phyloP scores from a whole-genome alignment of 2,797 vertebrate genomes.

The Capromys pilorides region DNA sequence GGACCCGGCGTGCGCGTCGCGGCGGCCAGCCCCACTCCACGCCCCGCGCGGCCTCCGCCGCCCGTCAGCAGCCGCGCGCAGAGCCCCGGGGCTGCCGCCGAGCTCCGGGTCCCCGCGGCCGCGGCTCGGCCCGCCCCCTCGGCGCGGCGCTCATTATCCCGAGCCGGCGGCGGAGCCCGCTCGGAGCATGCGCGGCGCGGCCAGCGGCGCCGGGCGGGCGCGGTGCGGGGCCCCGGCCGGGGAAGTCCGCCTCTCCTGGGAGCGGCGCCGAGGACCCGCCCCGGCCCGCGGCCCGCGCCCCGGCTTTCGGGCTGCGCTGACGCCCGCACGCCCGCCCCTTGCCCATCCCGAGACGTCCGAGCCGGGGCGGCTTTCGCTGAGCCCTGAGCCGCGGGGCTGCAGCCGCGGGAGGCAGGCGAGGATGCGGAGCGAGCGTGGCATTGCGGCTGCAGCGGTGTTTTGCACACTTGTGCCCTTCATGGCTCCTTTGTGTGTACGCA shows the following conservation, averaged over 20 bases:
- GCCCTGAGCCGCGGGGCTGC: background rate
- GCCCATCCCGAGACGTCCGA: background rate
- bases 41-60: background rate
- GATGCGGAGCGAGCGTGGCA: background rate
- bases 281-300: background rate
- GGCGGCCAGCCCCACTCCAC: background rate
- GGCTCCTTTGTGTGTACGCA: background rate
- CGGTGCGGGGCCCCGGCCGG: background rate
- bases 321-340: background rate
- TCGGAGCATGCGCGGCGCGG: slow-evolving; percentile 71
- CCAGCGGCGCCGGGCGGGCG: background rate
- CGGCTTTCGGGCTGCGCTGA: background rate
- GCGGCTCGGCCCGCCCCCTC: slow-evolving; percentile 58
- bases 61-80: slow-evolving; percentile 23
- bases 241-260: background rate
- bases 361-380: background rate
- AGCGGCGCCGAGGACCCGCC: background rate
- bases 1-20: slow-evolving; percentile 2
- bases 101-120: background rate
- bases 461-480: background rate
- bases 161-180: background rate
- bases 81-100: background rate
- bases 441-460: background rate
- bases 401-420: background rate
- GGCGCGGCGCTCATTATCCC: background rate